Conservation (phyloP, 2,797 vertebrate genomes). For the Chloroceryle inda region DNA sequence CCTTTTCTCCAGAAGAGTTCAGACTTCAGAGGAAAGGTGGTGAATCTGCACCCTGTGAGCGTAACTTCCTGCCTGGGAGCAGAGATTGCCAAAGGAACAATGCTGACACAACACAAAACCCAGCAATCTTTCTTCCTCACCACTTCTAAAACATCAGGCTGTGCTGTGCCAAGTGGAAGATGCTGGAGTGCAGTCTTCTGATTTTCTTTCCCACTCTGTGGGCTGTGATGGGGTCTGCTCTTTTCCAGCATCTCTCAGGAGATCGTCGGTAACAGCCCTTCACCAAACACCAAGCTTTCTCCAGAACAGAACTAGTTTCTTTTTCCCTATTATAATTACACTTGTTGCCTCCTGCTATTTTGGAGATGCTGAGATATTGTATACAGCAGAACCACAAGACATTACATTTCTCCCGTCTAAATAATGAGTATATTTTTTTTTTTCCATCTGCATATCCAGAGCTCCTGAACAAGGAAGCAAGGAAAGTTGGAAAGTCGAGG, state of each 20-base stretch:
- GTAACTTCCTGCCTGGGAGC: conserved; percentile 44
- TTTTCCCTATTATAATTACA: neutral
- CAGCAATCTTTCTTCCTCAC: neutral
- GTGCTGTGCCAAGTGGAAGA: neutral
- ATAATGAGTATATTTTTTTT: neutral
- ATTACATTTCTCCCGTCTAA: neutral
- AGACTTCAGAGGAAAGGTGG: conserved; percentile 42
- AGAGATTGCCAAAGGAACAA: conserved; percentile 48
- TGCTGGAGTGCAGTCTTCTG: neutral
- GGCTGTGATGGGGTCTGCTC: neutral
- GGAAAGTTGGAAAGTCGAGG: neutral
- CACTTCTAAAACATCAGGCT: neutral
- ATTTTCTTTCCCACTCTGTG: neutral
- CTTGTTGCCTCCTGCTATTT: fast-evolving
- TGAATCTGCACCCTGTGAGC: neutral
- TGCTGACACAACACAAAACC: conserved; percentile 40
- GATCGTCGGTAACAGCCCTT: neutral
- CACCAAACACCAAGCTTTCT: neutral
- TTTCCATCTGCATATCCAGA: neutral
- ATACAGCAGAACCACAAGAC: neutral
- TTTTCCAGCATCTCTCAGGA: neutral
- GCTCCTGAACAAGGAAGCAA: neutral
- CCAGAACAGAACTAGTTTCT: neutral
- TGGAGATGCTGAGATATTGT: neutral
- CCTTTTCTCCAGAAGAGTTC: conserved; percentile 32